Evolutionary conservation across 1,140 invertebrate species (phyloP), one percentile per base, ranked within the genome.

Genomic region (Euschistus heros): DNA sequence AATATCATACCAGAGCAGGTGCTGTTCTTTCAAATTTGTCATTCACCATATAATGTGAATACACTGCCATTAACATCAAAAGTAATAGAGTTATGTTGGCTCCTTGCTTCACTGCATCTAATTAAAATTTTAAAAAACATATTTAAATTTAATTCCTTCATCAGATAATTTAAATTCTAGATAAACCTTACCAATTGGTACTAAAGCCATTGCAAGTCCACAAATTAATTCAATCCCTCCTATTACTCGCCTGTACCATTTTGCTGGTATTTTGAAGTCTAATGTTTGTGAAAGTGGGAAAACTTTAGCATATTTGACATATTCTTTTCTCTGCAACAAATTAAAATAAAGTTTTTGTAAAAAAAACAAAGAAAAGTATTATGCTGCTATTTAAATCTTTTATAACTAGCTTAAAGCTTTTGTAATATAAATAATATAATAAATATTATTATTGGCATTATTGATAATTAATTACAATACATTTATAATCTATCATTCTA

Each of bases 251-350:
- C 94, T 79, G 74, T 96, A 96, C 85, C 91, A 91, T 83, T 97
- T 92, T 67, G 93, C 89, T 67, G 91, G 89, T 65, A 95, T 79
- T 79, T 94, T 94, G 70, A 94, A 86, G 71, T 91, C 87, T 66
- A 94, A 76, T 24, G 83, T 80, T 68, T 86, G 84, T 2, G 88
- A 82, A 7, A 97, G 77, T 44, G 94, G 95, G 76, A 98, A 97
- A 17, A 97, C 94, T 81, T 96, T 97, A 10, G 93, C 88, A 79
- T 95, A 96, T 77, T 93, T 91, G 1, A 97, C 93, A 75, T 95
- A 98, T 76, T 94, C 92, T 78, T 94, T 94, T 75, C 94, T 84
- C 93, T 97, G 81, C 66, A 88, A 88, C 69, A 78, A 75, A n/a
- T n/a, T n/a, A n/a, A n/a, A n/a, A n/a, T n/a, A n/a, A n/a, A n/a